Percentiles rank a stretch among this genome's conserved stretches.
Conservation (phyloP, 2,113 vertebrate species). For the Melospiza melodia region DNA sequence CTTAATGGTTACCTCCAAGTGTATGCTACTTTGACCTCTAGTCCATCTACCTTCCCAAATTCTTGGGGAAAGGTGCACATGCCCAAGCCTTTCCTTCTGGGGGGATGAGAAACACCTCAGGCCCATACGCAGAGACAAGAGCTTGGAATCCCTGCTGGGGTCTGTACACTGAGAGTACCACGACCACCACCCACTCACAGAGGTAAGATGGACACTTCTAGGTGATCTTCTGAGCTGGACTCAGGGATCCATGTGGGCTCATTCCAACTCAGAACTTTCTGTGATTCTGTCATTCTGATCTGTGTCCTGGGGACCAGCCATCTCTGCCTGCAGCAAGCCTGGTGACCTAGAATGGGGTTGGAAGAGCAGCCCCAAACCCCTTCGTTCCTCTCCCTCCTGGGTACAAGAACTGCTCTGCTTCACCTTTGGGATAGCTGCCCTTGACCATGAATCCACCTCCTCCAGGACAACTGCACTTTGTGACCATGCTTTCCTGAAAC, state of each 20-base stretch:
- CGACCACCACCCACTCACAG: neutral
- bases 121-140: neutral
- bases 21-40: neutral
- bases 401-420: neutral
- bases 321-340: neutral
- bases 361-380: neutral
- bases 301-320: neutral
- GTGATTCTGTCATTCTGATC: neutral
- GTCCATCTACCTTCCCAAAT: rapidly evolving
- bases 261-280: neutral
- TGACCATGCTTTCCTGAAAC: neutral
- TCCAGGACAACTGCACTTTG: neutral
- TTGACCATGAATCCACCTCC: rapidly evolving
- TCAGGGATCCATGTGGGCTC: rapidly evolving
- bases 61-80: neutral
- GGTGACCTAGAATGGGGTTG: rapidly evolving
- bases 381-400: neutral
- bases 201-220: neutral
- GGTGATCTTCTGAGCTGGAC: neutral
- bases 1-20: rapidly evolving
- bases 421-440: neutral
- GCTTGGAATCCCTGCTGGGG: neutral
- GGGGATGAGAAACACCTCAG: neutral
- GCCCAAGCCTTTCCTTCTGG: rapidly evolving
- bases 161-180: neutral